These are phyloP conservation scores for Zaprionus africanus DNA, from an alignment of 1,140 invertebrate genomes.

Conservation along the genomic window DNA sequence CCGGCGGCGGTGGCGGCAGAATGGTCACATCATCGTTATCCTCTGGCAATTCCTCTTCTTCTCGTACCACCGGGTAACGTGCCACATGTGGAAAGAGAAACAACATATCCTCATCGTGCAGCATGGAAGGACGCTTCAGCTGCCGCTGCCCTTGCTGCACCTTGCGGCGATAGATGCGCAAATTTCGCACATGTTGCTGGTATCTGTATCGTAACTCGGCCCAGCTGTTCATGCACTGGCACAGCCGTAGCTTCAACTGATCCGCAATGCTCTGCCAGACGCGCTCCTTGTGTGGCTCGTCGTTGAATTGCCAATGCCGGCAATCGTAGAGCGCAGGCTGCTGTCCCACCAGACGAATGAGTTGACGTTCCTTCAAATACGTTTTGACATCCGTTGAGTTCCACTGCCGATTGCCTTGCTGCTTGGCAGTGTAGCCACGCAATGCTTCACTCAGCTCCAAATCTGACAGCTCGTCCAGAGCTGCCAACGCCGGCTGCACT, in stretches of 20 bases:
- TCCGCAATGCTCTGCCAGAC: slow-evolving; percentile 51
- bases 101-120: slow-evolving; percentile 60
- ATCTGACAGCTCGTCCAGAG: not conserved
- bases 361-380: slow-evolving; percentile 5
- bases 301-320: slow-evolving; percentile 32
- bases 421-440: not conserved
- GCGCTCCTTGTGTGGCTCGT: slow-evolving; percentile 36
- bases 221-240: slow-evolving; percentile 57
- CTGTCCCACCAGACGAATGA: slow-evolving; percentile 40
- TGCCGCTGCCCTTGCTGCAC: not conserved
- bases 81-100: slow-evolving; percentile 70
- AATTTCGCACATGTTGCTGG: slow-evolving; percentile 57
- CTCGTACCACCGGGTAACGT: not conserved
- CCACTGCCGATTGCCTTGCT: not conserved
- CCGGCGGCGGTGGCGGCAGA: slow-evolving; percentile 8
- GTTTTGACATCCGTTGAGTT: not conserved
- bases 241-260: slow-evolving; percentile 5
- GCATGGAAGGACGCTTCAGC: slow-evolving; percentile 46
- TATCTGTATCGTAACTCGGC: slow-evolving; percentile 56
- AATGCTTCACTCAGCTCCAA: not conserved
- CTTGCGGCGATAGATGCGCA: slow-evolving; percentile 39
- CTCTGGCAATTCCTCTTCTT: not conserved
- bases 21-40: slow-evolving; percentile 28
- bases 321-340: slow-evolving; percentile 41
- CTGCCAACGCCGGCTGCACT: not conserved